Conservation (phyloP, 2,797 vertebrate species). For the Typhlichthys subterraneus region DNA sequence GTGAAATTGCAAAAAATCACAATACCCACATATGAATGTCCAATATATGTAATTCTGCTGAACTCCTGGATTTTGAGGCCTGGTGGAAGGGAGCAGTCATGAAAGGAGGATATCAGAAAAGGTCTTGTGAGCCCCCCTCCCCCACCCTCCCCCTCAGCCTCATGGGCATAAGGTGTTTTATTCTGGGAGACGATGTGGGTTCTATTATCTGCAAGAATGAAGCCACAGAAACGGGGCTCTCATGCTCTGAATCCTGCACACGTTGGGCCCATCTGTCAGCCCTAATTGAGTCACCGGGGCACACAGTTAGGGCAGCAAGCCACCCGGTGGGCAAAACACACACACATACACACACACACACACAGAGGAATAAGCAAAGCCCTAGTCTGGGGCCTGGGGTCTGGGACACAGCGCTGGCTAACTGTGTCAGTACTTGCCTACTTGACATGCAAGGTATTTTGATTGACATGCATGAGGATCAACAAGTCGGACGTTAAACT, state of each 20-base stretch:
- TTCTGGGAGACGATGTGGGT: conserved; percentile 74
- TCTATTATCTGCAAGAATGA: conserved; percentile 77
- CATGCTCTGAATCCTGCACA: conserved; percentile 80
- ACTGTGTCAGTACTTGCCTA: too few species aligned
- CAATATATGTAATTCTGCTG: conserved; percentile 45
- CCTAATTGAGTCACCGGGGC: conserved; percentile 78
- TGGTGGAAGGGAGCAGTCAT: conserved; percentile 56
- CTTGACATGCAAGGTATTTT: too few species aligned
- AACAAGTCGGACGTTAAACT: too few species aligned
- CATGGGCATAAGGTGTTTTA: conserved; percentile 68
- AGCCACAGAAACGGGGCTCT: conserved; percentile 63
- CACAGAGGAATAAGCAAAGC: too few species aligned
- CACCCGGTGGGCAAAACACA: conserved; percentile 62
- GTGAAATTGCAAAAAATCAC: background rate
- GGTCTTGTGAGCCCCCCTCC: conserved; percentile 66
- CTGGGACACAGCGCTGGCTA: too few species aligned
- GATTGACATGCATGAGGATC: too few species aligned
- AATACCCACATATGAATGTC: conserved; percentile 61
- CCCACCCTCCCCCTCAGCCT: conserved; percentile 65
- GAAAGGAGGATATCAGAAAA: conserved; percentile 58
- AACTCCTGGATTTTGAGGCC: conserved; percentile 54
- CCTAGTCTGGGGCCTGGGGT: too few species aligned
- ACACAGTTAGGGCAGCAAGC: conserved; percentile 58
- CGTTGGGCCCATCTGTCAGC: conserved; percentile 77
- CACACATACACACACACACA: conserved; percentile 33